A percentile compares a stretch with the other conserved stretches of the same genome.
These are phyloP conservation scores for Lasioglossum vierecki DNA, from an alignment of 2,888 invertebrate species.

Conservation along the genomic window DNA sequence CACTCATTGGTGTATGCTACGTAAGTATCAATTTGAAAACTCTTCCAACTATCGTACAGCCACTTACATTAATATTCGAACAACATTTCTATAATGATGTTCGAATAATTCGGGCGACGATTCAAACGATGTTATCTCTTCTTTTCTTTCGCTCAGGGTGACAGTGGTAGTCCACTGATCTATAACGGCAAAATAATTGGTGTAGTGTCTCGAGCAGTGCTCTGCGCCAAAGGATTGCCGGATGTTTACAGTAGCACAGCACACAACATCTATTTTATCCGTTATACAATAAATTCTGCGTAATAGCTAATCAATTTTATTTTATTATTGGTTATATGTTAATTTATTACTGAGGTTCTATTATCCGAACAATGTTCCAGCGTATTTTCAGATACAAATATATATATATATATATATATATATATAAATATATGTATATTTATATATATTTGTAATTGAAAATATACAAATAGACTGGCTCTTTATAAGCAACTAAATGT, in stretches of 20 bases:
- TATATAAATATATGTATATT: too few relatives aligned
- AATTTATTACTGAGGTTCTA: not conserved
- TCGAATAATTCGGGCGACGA: not conserved
- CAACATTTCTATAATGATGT: not conserved
- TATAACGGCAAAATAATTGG: conserved; percentile 33
- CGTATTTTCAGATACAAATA: not conserved
- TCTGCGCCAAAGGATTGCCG: conserved; percentile 51
- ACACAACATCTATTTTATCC: conserved; percentile 9
- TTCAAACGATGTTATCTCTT: not conserved
- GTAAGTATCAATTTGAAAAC: conserved; percentile 46
- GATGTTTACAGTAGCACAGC: conserved; percentile 50
- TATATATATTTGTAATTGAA: too few relatives aligned
- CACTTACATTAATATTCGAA: not conserved
- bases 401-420: not conserved
- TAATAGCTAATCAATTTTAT: not conserved
- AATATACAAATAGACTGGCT: too few relatives aligned
- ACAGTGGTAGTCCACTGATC: conserved; percentile 57
- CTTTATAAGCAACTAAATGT: too few relatives aligned
- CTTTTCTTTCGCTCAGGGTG: conserved; percentile 41
- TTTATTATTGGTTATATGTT: not conserved
- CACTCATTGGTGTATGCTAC: conserved; percentile 36
- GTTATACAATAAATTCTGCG: fast-evolving
- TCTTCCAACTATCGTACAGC: not conserved
- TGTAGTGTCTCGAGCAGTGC: conserved; percentile 57
- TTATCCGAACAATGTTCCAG: not conserved